Base-by-base conservation (phyloP, 1,140 invertebrate species). In the Lanistes nyassanus region DNA sequence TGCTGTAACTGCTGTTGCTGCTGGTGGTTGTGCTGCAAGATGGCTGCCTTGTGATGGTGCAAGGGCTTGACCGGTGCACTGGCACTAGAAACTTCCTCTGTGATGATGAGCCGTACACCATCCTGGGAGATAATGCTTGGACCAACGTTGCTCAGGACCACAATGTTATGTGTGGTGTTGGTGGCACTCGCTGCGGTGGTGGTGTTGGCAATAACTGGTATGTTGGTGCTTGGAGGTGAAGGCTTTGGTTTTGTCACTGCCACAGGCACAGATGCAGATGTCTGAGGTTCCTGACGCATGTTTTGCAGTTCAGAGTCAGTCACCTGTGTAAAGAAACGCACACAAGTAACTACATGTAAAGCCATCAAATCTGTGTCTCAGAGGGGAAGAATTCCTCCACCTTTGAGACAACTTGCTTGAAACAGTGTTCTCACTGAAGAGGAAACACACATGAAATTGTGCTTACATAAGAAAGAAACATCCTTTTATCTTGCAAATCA, bases 271-370 rank as follows among this genome's bases (percentile, higher is more conserved):
- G 26, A 42, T 70, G 51, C 3, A 37, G 23, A 3, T 37, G 51
- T 36, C 53, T 79, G 79, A 31, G 37, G 74, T 65, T 84, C 77
- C 60, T 81, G 79, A 4, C 82, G 74, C 56, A 88, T 88, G 64
- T 86, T 86, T 80, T 88, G 85, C 39, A 88, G 78, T 76, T 88
- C 87, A 26, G 82, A 84, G 67, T 87, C 85, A 53, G 86, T 87
- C 0, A 87, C 86, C 78, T 86, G 76, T 42, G 0, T 13, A 65
- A 62, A 64, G 74, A 79, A 39, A 66, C 42, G 74, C 29, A 56
- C 36, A 73, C 31, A 75, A 26, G 37, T 62, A 55, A n/a, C 21
- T 51, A 66, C n/a, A 51, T 3, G 51, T 37, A 31, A 74, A 36
- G 31, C 16, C 23, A n/a, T 29, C n/a, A 37, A 47, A 29, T 29